Evolutionary conservation across 2,113 vertebrate genomes (phyloP).

Genomic region (Helogale parvula): DNA sequence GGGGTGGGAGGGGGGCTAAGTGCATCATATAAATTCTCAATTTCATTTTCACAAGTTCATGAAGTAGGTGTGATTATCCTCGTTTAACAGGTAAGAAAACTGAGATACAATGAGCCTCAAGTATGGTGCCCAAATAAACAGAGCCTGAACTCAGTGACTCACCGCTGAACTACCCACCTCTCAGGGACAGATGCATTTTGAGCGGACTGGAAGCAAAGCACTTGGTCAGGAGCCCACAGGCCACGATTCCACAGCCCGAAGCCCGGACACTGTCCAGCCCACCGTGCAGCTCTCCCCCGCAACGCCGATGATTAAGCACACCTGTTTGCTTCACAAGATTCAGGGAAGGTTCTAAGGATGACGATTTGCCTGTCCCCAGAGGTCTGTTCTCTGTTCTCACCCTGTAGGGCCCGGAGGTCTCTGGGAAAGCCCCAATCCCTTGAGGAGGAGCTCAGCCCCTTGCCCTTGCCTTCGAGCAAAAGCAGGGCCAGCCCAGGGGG

Average conservation of each 20-base stretch:
- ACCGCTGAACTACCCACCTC: background rate
- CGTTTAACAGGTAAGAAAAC: slow-evolving; percentile 13
- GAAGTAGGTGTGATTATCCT: background rate
- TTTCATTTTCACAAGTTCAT: background rate
- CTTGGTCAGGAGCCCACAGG: background rate
- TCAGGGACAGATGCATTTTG: background rate
- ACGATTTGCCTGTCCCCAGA: background rate
- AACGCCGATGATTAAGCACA: background rate
- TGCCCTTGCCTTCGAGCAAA: background rate
- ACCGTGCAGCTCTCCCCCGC: no score
- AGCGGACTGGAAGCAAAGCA: background rate
- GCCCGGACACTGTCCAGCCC: rapidly evolving
- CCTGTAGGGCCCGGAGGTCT: background rate
- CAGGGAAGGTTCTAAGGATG: background rate
- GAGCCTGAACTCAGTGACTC: background rate
- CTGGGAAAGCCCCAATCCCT: background rate
- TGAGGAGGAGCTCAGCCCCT: background rate
- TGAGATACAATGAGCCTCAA: background rate
- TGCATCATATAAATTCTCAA: background rate
- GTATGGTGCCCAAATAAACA: background rate
- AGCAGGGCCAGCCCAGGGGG: background rate
- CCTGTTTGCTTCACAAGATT: background rate
- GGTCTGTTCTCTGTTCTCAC: background rate
- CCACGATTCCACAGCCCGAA: background rate
- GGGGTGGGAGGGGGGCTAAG: background rate